Percentiles rank a stretch among this genome's conserved stretches.
These are phyloP conservation scores for Pristionchus entomophagus DNA, from an alignment of 2,888 invertebrate species.

Conservation along the genomic window DNA sequence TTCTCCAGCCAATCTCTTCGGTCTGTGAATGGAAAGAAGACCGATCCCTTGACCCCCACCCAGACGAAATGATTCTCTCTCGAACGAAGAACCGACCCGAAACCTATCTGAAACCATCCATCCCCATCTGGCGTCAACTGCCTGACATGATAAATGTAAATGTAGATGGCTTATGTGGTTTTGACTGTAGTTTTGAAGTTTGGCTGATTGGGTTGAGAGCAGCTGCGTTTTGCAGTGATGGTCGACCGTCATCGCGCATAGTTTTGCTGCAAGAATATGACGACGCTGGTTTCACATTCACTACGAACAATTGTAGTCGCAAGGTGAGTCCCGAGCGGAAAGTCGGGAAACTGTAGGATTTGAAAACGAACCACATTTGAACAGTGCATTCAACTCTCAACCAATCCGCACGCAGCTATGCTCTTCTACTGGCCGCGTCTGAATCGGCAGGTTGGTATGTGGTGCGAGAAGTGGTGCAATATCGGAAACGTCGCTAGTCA, in stretches of 20 bases:
- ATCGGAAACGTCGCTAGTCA: background rate
- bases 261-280: conserved; percentile 88
- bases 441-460: conserved; percentile 62
- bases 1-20: no score
- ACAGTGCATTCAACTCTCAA: conserved; percentile 85
- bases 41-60: no score
- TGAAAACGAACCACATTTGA: background rate
- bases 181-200: no score
- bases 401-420: conserved; percentile 90
- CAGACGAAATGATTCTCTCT: no score
- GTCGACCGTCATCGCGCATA: conserved; percentile 89
- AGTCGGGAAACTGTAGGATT: background rate
- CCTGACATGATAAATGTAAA: no score
- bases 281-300: conserved; percentile 91
- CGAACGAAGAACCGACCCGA: no score
- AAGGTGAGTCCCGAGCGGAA: conserved; percentile 82
- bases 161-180: no score
- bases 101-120: no score
- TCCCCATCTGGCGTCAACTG: no score
- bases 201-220: no score
- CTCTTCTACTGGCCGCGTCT: conserved; percentile 92
- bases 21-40: no score
- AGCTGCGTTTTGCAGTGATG: conserved; percentile 75
- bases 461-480: no score
- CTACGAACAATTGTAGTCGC: conserved; percentile 92